These are phyloP conservation scores for Aphodius granarius DNA, from an alignment of 2,888 invertebrate species.

Conservation along the genomic window DNA sequence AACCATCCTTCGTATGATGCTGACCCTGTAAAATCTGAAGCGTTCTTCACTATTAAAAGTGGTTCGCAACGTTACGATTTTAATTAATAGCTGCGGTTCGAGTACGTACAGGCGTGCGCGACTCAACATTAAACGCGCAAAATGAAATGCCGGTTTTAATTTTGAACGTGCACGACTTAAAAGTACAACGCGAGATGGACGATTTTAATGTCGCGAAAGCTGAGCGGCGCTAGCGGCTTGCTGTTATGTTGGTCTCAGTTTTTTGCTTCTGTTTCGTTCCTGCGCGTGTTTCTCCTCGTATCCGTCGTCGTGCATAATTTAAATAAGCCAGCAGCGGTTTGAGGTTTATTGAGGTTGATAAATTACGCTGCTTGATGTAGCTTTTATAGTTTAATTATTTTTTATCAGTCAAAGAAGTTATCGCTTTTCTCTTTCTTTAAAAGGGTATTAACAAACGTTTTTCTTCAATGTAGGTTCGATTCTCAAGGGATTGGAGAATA, in stretches of 20 bases:
- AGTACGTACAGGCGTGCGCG: too few species aligned
- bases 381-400: too few species aligned
- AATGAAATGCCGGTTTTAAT: not conserved
- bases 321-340: not conserved
- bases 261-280: not conserved
- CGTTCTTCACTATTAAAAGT: constrained; percentile 9
- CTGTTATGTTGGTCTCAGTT: not conserved
- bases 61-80: not conserved
- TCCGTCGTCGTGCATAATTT: not conserved
- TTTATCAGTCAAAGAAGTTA: too few species aligned
- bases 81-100: constrained; percentile 2
- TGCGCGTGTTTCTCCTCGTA: not conserved
- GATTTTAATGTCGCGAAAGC: not conserved
- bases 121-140: not conserved
- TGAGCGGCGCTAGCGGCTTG: not conserved
- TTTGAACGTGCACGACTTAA: not conserved
- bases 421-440: too few species aligned
- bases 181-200: not conserved
- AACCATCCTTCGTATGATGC: not conserved
- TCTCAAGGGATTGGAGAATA: too few species aligned
- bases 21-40: not conserved
- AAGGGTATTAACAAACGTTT: too few species aligned
- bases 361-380: too few species aligned
- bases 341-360: not conserved
- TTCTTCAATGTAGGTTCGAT: too few species aligned